Evolutionary conservation across 2,797 vertebrate species (phyloP).

Genomic region (Stomatorhinus walkeri): DNA sequence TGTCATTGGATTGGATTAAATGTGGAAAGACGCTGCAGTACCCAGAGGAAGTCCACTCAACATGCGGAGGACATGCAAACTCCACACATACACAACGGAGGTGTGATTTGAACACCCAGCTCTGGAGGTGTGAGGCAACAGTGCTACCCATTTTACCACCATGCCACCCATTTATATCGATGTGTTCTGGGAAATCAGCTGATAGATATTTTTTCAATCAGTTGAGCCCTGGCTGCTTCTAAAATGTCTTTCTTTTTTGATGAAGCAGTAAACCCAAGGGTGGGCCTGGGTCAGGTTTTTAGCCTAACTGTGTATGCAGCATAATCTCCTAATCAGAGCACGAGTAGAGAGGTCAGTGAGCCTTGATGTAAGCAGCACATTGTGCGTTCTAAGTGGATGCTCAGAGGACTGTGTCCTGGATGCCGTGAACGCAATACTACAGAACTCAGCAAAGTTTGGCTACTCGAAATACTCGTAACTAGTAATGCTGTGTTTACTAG

Average conservation of each 20-base stretch:
- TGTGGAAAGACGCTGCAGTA: not conserved
- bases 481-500: not conserved
- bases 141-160: not conserved
- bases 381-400: not conserved
- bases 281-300: not conserved
- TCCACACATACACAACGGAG: not conserved
- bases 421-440: not conserved
- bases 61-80: slow-evolving; percentile 1
- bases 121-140: not conserved
- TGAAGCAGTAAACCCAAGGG: not conserved
- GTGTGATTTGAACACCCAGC: slow-evolving; percentile 7
- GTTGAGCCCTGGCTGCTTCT: not conserved
- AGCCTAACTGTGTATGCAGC: not conserved
- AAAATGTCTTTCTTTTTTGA: slow-evolving; percentile 11
- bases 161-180: slow-evolving; percentile 5
- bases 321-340: not conserved
- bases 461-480: not conserved
- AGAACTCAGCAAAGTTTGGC: not conserved
- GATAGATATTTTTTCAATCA: slow-evolving; percentile 11
- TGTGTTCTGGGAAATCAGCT: slow-evolving; percentile 2
- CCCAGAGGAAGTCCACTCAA: not conserved
- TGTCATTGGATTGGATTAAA: not conserved
- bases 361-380: not conserved
- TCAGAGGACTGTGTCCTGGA: not conserved
- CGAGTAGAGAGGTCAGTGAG: not conserved